These are phyloP conservation scores for Drosophila robusta DNA, from an alignment of 2,888 invertebrate species.

Conservation along the genomic window DNA sequence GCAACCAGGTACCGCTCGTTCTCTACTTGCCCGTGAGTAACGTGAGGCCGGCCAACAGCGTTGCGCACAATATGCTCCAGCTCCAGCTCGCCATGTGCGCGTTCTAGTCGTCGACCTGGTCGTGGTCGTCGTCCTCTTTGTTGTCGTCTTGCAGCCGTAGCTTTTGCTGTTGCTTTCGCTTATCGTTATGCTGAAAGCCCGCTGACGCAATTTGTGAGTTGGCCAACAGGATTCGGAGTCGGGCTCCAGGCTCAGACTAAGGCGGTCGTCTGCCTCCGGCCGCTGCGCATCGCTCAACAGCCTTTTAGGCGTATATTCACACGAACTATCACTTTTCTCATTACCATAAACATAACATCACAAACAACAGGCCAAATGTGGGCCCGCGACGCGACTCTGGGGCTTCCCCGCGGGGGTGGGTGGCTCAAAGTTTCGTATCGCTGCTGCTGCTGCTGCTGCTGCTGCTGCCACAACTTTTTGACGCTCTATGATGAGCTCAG, in stretches of 20 bases:
- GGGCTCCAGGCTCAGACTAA: constrained; percentile 27
- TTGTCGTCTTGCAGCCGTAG: constrained; percentile 49
- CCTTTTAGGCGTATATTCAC: constrained; percentile 54
- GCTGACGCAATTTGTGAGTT: background rate
- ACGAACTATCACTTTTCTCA: constrained; percentile 37
- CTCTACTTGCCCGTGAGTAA: constrained; percentile 74
- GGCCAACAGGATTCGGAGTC: constrained; percentile 2
- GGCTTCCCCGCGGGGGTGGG: background rate
- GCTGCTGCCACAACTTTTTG: constrained; percentile 47
- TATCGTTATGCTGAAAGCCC: constrained; percentile 16
- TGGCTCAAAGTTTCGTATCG: constrained; percentile 26
- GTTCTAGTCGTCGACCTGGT: constrained; percentile 55
- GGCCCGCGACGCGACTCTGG: constrained; percentile 1
- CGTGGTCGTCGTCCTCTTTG: constrained; percentile 39
- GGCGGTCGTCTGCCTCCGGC: constrained; percentile 32
- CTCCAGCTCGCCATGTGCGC: constrained; percentile 82
- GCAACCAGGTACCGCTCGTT: too few species aligned
- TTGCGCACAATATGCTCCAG: constrained; percentile 76
- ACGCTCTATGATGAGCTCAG: constrained; percentile 72
- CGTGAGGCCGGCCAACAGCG: constrained; percentile 80
- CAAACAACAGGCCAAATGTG: constrained; percentile 20
- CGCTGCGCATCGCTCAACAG: constrained; percentile 53
- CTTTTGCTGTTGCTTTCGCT: constrained; percentile 26
- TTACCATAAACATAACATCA: constrained; percentile 55
- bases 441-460: background rate